Evolutionary conservation across 2,888 invertebrate genomes (phyloP), one percentile per base, ranked within the genome.

Genomic region (Thera britannica): DNA sequence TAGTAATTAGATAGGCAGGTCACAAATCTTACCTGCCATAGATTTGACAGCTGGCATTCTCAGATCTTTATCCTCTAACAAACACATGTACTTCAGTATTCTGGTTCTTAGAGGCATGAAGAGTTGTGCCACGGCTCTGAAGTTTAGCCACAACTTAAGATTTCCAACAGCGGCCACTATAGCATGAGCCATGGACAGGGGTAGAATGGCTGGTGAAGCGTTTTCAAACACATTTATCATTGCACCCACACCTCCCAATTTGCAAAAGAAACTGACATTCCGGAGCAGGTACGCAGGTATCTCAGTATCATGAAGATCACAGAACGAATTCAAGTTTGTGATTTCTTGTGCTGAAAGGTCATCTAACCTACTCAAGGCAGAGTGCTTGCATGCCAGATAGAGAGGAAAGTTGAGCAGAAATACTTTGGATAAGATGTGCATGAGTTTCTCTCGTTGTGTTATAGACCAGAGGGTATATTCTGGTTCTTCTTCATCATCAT

Each of bases 181-280:
- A 52, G 98, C 96, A 94, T 98, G 98, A 11, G 98, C 98, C 86
- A 98, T 96, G 58, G 97, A 96, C 74, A 98, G 95, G 0, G 98
- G 97, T 79, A 99, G 92, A 59, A 95, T 95, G 58, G 95, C 95
- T 55, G 97, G 96, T 74, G 95, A 94, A 57, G 96, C 94, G 86
- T 95, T 94, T 78, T 97, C 97, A 90, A 98, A 98, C 85, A 98
- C 98, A 64, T 96, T 94, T 44, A 97, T 96, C 96, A 98, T 97
- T 48, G 97, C 96, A 83, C 97, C 96, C 70, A 98, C 96, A 41
- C 98, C 98, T 70, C 98, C 98, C 74, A 96, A 95, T 87, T 98
- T 98, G 89, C 98, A 98, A 92, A 98, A 98, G 81, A 98, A 95
- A 79, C 97, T 97, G n/a, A 98, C 98, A 92, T 98, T 98, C 66